phyloP scores from a whole-genome alignment of 2,888 invertebrate genomes.

The Fragum fragum region DNA sequence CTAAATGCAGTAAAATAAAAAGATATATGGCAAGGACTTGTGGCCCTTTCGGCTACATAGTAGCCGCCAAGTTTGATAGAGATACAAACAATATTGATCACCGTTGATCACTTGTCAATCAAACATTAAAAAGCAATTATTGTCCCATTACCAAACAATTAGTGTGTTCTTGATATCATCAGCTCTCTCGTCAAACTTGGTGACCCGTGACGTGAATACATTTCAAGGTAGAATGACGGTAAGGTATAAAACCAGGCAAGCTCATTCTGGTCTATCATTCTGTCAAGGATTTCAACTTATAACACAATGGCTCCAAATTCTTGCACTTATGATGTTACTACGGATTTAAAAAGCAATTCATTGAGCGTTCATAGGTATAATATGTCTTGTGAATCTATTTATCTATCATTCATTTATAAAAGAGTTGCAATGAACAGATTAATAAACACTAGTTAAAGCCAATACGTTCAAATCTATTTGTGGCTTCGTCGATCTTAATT shows the following conservation, averaged over 20 bases:
- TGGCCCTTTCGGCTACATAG: not conserved
- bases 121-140: constrained; percentile 24
- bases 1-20: not conserved
- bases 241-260: not conserved
- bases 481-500: too few species aligned
- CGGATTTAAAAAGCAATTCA: too few species aligned
- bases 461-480: too few species aligned
- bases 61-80: constrained; percentile 15
- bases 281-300: too few species aligned
- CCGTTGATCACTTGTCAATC: constrained; percentile 18
- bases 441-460: too few species aligned
- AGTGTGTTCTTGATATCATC: constrained; percentile 19
- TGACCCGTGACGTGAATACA: constrained; percentile 9
- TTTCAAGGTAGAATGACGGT: not conserved
- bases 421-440: too few species aligned
- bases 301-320: too few species aligned
- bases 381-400: too few species aligned
- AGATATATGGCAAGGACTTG: not conserved
- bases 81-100: constrained; percentile 23
- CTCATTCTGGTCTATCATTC: too few species aligned
- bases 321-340: too few species aligned
- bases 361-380: too few species aligned
- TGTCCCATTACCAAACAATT: constrained; percentile 22
- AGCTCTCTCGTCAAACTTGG: constrained; percentile 11
- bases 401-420: too few species aligned